Conservation (phyloP, 2,888 invertebrate species). For the Stenurella melanura region DNA sequence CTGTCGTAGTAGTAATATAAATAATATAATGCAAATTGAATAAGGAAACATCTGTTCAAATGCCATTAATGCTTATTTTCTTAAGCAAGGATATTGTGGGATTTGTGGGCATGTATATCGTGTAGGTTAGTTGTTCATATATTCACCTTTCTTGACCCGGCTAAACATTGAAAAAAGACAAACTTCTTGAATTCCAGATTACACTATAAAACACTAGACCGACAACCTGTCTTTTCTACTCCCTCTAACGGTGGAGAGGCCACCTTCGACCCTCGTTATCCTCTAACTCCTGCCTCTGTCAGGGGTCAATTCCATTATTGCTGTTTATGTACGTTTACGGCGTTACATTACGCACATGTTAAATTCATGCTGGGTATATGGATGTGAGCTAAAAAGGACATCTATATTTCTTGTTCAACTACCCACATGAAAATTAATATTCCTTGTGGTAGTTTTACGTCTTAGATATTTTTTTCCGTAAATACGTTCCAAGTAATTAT, state of each 20-base stretch:
- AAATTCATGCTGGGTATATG: constrained; percentile 36
- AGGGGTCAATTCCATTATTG: constrained; percentile 65
- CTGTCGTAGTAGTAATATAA: too few species aligned
- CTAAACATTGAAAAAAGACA: constrained; percentile 30
- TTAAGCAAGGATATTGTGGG: too few species aligned
- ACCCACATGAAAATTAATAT: not conserved
- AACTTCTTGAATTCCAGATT: constrained; percentile 63
- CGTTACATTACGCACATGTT: constrained; percentile 43
- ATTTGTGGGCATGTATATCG: too few species aligned
- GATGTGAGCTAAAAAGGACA: constrained; percentile 12
- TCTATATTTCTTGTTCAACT: constrained; percentile 15
- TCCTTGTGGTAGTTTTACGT: too few species aligned
- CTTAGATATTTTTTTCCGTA: too few species aligned
- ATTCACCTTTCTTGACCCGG: not conserved
- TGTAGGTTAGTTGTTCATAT: not conserved
- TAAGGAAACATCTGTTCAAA: too few species aligned
- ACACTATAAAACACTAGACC: constrained; percentile 65
- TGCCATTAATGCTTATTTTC: too few species aligned
- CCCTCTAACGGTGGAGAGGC: constrained; percentile 29
- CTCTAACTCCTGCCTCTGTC: constrained; percentile 58
- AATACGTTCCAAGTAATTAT: too few species aligned
- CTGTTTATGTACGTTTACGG: constrained; percentile 58
- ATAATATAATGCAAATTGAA: too few species aligned
- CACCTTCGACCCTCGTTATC: constrained; percentile 63
- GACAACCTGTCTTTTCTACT: constrained; percentile 58